Base-by-base conservation (phyloP, 2,113 vertebrate species). In the Poeciliopsis turrubarensis region DNA sequence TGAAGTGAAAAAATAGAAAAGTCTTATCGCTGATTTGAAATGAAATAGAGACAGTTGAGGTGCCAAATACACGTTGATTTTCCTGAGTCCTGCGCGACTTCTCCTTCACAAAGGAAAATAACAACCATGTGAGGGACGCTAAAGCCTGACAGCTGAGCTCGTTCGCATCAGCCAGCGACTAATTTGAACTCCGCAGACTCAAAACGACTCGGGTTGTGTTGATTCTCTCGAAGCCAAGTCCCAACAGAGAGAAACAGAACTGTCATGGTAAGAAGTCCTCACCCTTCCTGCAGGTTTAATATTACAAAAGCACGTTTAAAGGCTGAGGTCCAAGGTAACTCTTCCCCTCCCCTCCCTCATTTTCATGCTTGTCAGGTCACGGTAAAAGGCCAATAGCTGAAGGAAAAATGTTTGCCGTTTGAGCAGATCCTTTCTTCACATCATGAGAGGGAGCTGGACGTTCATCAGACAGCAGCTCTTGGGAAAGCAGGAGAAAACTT, bases 401-500 rank as follows among this genome's bases (percentile, higher is more conserved):
- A 86, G 78, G 63, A 47, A 80, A 82, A 78, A 88, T 71, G 82
- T 83, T 84, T 60, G 17, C 83, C 60, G 66, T 69, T n/a, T 1
- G 73, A 76, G 32, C 69, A 69, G 54, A 73, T 57, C 54, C 73
- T 60, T 70, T 47, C 65, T 51, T 84, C 68, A 69, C 34, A 89
- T 81, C 77, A 80, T 34, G 57, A 87, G 73, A 79, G 34, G 68
- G 68, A 62, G 78, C 61, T 89, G 84, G 73, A 80, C 60, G 39
- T 67, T 71, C 65, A 73, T 84, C 82, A 89, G 82, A 85, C 82
- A 79, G 83, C 81, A 79, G 80, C 86, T 82, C 64, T 66, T 73
- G 63, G 78, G 65, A 82, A 85, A 77, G 32, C 6, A 2, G 68
- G 39, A 60, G 64, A 73, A 82, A 83, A 79, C 68, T 51, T 78